Conservation (phyloP, 1,140 invertebrate genomes). For the Drusus annulatus region DNA sequence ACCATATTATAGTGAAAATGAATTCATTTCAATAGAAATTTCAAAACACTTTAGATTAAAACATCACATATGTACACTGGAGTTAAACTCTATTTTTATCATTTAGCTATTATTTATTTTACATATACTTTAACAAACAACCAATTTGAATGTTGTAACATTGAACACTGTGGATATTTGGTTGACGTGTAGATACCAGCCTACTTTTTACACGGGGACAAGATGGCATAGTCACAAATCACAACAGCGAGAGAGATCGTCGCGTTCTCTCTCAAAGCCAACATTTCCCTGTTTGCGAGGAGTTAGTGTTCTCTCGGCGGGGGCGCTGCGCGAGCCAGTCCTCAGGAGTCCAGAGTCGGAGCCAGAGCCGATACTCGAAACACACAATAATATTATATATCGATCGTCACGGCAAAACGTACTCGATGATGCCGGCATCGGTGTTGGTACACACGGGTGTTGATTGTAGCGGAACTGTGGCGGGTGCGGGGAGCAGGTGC, state of each 20-base stretch:
- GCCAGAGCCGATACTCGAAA: conserved; percentile 45
- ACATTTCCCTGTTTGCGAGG: background rate
- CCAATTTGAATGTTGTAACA: conserved; percentile 42
- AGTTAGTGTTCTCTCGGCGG: background rate
- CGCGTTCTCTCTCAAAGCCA: background rate
- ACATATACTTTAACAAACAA: conserved; percentile 46
- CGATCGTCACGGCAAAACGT: conserved; percentile 5
- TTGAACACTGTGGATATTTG: conserved; percentile 52
- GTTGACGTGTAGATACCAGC: no score
- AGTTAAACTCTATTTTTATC: background rate
- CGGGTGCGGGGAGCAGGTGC: background rate
- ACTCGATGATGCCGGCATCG: conserved; percentile 20
- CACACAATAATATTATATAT: conserved; percentile 19
- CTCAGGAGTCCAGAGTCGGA: no score
- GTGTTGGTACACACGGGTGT: background rate
- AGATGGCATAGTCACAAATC: no score
- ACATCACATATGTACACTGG: conserved; percentile 52
- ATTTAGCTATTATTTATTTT: conserved; percentile 29
- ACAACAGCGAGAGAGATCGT: background rate
- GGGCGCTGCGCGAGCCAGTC: background rate
- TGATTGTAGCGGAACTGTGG: conserved; percentile 1
- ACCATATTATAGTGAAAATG: conserved; percentile 57
- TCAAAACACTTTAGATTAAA: conserved; percentile 44
- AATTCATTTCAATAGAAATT: conserved; percentile 47
- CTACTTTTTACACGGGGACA: no score